These are phyloP conservation scores for Perizoma flavofasciatum DNA, from an alignment of 2,888 invertebrate species.

Conservation along the genomic window DNA sequence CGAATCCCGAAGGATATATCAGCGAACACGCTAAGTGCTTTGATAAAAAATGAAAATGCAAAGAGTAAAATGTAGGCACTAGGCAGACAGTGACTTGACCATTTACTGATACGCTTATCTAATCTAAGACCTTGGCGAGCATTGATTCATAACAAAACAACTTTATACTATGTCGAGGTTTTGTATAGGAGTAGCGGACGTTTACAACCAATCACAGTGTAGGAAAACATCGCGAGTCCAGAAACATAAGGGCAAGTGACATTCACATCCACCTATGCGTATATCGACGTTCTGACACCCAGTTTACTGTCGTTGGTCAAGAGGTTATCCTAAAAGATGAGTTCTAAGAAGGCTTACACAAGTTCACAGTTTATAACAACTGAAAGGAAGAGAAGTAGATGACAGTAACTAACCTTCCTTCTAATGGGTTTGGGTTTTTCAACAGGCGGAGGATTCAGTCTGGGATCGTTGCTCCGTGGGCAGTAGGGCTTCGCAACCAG, in stretches of 20 bases:
- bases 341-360: no score
- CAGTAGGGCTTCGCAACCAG: conserved; percentile 53
- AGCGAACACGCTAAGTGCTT: background rate
- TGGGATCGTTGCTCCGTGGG: conserved; percentile 64
- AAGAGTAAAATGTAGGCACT: conserved; percentile 7
- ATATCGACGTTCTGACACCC: background rate
- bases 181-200: background rate
- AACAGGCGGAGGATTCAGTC: conserved; percentile 73
- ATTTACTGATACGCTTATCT: conserved; percentile 46
- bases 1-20: no score
- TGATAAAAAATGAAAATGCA: conserved; percentile 8
- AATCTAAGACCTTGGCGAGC: conserved; percentile 50
- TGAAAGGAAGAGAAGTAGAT: no score
- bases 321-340: no score
- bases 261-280: no score
- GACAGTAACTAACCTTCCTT: conserved; percentile 73
- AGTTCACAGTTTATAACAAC: no score
- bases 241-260: background rate
- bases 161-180: background rate
- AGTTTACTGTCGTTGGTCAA: background rate
- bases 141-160: conserved; percentile 17
- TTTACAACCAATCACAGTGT: background rate
- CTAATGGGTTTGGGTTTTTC: conserved; percentile 79
- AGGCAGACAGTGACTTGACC: conserved; percentile 26
- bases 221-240: background rate